Evolutionary conservation across 2,888 invertebrate species (phyloP).

Genomic region (Ecdyonurus torrentis): DNA sequence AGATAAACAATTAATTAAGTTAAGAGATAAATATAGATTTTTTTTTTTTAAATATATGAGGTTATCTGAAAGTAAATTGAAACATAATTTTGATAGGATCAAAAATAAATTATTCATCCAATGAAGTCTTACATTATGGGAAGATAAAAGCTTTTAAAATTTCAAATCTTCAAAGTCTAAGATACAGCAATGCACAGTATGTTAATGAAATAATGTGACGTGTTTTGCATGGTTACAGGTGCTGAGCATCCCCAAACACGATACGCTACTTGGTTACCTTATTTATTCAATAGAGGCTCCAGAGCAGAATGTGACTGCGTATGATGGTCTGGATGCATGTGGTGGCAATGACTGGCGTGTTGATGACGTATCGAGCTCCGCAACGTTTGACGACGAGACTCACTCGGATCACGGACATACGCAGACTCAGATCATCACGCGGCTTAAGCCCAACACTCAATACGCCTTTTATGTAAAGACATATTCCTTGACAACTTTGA

Average conservation of each 20-base stretch:
- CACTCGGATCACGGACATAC: background rate
- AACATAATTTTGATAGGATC: too few species aligned
- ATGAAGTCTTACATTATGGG: too few species aligned
- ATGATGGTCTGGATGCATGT: constrained; percentile 38
- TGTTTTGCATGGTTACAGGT: constrained; percentile 20
- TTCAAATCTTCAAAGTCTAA: too few species aligned
- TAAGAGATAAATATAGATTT: too few species aligned
- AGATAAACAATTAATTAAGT: too few species aligned
- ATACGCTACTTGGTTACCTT: constrained; percentile 39
- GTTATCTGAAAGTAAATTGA: too few species aligned
- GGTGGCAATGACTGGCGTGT: constrained; percentile 27
- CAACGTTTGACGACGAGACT: background rate
- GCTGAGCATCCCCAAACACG: background rate
- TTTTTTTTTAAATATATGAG: too few species aligned
- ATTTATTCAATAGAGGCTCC: constrained; percentile 41
- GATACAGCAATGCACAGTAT: too few species aligned
- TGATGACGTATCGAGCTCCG: constrained; percentile 18
- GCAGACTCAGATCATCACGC: constrained; percentile 18
- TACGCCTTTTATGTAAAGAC: constrained; percentile 62
- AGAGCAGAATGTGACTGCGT: constrained; percentile 33
- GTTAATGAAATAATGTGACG: background rate
- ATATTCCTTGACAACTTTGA: constrained; percentile 27
- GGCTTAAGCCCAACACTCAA: constrained; percentile 44
- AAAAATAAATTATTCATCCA: too few species aligned
- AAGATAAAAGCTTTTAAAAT: too few species aligned